Evolutionary conservation across 2,888 invertebrate species (phyloP), one percentile per base, ranked within the genome.

Genomic region (Eupsilia transversa): DNA sequence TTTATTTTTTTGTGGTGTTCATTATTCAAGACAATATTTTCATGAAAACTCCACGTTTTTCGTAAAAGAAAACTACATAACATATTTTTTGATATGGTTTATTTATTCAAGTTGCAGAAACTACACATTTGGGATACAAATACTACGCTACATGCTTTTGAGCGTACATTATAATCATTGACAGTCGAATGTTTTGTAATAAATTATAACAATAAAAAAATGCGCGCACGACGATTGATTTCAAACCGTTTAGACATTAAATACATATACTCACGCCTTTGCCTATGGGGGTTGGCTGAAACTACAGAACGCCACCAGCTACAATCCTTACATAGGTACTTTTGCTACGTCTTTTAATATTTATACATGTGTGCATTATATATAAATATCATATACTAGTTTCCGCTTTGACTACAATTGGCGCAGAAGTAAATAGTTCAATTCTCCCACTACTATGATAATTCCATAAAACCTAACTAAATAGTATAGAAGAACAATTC

Each of bases 111-210:
- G 77, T 86, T 85, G 86, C 85, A 86, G 74, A 84, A 85, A 85
- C 87, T 89, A 91, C 79, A 89, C 74, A 88, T 86, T 85, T 82
- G 80, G 82, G 86, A 89, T 91, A 92, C 89, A 92, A 92, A 90
- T 83, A 78, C 83, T 86, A 82, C 70, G 72, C 86, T 78, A 81
- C 71, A 67, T 72, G 80, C 82, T 66, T 82, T 91, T 90, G 89
- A 90, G 91, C 90, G 82, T 79, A 69, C 35, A 72, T 74, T 70
- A 66, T 60, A 70, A 65, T 61, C 10, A 35, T 64, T 46, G 30
- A 79, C 75, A 74, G 66, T 83, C 66, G 35, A 23, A 23, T 20
- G 27, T 27, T 54, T 46, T 33, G 12, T 49, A 49, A 41, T 33
- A 46, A 71, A 72, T 54, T 41, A 71, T 52, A 56, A 64, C 54